Conservation (phyloP, 2,797 vertebrate genomes). For the Chrosomus eos region DNA sequence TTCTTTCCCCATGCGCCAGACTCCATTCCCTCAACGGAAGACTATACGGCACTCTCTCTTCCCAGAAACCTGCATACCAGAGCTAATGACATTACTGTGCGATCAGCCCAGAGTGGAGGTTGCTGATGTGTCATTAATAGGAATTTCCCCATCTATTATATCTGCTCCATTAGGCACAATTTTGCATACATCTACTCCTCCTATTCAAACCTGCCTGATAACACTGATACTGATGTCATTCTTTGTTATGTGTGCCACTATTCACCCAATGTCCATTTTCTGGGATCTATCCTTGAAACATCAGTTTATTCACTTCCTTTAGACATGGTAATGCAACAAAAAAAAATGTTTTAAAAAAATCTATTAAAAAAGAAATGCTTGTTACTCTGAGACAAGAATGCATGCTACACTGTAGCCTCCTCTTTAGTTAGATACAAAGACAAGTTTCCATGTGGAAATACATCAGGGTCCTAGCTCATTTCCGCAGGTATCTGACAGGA, state of each 20-base stretch:
- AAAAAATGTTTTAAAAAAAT: not conserved
- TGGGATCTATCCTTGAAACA: conserved; percentile 42
- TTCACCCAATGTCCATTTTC: conserved; percentile 33
- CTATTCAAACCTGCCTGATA: conserved; percentile 38
- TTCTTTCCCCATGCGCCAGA: not conserved
- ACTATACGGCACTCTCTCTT: not conserved
- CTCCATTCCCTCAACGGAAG: conserved; percentile 13
- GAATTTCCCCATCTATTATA: conserved; percentile 55
- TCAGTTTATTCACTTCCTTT: not conserved
- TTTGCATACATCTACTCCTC: conserved; percentile 47
- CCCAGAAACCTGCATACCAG: conserved; percentile 39
- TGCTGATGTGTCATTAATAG: conserved; percentile 54
- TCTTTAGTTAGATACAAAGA: not conserved
- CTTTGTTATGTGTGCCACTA: conserved; percentile 11
- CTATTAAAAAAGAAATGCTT: not conserved
- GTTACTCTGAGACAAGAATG: not conserved
- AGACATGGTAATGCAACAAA: not conserved
- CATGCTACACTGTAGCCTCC: not conserved
- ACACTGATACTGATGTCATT: conserved; percentile 35
- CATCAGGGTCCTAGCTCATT: conserved; percentile 20
- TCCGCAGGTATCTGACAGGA: conserved; percentile 25
- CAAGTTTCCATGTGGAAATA: conserved; percentile 1
- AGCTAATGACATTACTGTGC: conserved; percentile 51
- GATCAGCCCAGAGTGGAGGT: conserved; percentile 46
- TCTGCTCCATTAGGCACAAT: conserved; percentile 51